Base-by-base conservation (phyloP, 2,113 vertebrate species). In the Amphiprion percula region DNA sequence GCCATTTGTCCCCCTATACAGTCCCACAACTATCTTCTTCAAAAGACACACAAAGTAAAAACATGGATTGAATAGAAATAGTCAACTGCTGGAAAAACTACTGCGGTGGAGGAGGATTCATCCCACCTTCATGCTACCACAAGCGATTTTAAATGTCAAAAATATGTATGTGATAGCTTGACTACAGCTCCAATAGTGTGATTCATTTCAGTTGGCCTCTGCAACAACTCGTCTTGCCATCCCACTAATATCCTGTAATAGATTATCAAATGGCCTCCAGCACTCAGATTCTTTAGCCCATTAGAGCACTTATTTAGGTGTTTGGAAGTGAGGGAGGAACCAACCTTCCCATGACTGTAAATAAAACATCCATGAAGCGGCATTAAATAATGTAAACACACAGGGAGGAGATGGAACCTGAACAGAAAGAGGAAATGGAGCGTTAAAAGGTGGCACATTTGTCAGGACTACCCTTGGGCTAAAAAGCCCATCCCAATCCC, bases 361-460 rank as follows among this genome's bases (percentile, higher is more conserved):
- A 90, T 91, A 86, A 90, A 90, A 89, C 85, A 75, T 90, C 72
- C 79, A 73, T 68, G 78, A 79, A 82, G 77, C 55, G 75, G 75
- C 79, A 68, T 77, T 93, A 93, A 93, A 93, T 93, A 92, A 93
- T 92, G 88, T 88, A 92, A 90, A 90, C 37, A 65, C 80, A 74
- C 63, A 61, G 75, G 59, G 86, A 77, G 82, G 39, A 75, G 74
- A 81, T 63, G 77, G 82, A 72, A 85, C 77, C 69, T 39, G 28
- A 49, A 54, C 82, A 85, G 62, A 26, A 79, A 77, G 80, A 90
- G 85, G 88, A 93, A 93, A 88, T 91, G 90, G 91, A 89, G 88
- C 87, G 47, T 84, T 90, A 93, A 93, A 89, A 83, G 78, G 69
- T 77, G 61, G 72, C 59, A 72, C 88, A 88, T 90, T 92, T 89